phyloP scores from a whole-genome alignment of 1,140 invertebrate species.

The Monomorium pharaonis region DNA sequence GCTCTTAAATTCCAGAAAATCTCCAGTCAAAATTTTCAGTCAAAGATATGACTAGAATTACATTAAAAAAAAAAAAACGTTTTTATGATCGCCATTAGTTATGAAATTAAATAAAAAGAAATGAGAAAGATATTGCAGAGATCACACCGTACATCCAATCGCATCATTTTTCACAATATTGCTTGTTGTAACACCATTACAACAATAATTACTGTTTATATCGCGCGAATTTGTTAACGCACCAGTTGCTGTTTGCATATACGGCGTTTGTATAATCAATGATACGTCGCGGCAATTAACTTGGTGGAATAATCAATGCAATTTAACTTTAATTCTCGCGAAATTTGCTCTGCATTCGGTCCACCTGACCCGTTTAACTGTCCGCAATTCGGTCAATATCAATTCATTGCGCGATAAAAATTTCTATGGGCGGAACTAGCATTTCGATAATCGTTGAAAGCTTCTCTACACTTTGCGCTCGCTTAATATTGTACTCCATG shows the following conservation, averaged over 20 bases:
- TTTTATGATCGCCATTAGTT: background rate
- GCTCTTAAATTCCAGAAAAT: background rate
- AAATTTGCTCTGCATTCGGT: constrained; percentile 3
- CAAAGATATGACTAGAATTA: background rate
- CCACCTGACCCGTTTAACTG: background rate
- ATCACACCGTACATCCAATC: background rate
- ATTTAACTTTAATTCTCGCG: constrained; percentile 43
- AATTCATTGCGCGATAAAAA: constrained; percentile 37
- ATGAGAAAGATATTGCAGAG: background rate
- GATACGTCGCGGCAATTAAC: constrained; percentile 47
- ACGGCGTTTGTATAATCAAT: constrained; percentile 31
- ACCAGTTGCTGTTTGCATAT: background rate
- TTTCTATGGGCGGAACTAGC: background rate
- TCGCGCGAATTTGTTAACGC: constrained; percentile 29
- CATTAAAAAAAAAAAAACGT: background rate
- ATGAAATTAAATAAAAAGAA: background rate
- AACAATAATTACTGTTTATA: constrained; percentile 20
- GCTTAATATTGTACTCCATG: background rate
- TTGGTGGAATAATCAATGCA: constrained; percentile 46
- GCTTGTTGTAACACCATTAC: background rate
- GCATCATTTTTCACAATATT: background rate
- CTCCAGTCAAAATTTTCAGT: background rate
- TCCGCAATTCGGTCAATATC: constrained; percentile 25
- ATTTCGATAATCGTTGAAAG: background rate
- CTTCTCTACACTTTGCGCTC: background rate